Evolutionary conservation across 92 coral and sea anemone species (phyloP).

Genomic region (Ricordea florida): DNA sequence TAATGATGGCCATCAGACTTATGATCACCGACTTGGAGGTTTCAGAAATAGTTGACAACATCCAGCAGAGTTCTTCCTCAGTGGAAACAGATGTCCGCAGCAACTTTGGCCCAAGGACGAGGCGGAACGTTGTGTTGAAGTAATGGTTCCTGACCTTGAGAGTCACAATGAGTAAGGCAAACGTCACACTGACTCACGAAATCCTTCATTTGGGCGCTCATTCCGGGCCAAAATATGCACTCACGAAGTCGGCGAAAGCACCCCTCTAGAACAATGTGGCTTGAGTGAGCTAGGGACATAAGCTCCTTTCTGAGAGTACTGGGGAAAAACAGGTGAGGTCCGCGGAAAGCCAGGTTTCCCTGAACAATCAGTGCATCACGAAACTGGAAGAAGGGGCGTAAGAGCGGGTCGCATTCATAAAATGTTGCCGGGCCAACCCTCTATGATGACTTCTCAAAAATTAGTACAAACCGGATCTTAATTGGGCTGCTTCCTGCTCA

Average conservation of each 20-base stretch:
- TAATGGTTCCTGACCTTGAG: background rate
- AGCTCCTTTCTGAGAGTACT: background rate
- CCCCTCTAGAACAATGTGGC: background rate
- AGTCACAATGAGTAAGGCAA: background rate
- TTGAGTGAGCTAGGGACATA: background rate
- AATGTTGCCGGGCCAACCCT: background rate
- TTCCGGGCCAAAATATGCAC: background rate
- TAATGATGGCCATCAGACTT: background rate
- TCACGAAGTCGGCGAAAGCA: constrained; percentile 5
- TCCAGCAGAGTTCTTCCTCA: background rate
- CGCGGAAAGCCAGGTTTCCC: background rate
- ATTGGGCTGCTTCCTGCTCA: no score
- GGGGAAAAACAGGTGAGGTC: background rate
- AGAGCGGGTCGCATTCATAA: background rate
- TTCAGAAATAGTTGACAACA: background rate
- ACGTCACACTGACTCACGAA: background rate
- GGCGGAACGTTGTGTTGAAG: constrained; percentile 1
- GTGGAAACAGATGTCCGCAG: background rate
- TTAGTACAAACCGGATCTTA: no score
- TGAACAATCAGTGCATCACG: background rate
- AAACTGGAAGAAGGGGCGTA: background rate
- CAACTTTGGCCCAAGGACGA: background rate
- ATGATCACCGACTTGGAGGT: background rate
- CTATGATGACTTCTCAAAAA: background rate
- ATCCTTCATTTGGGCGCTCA: background rate